Conservation (phyloP, 2,888 invertebrate genomes). For the Spodoptera exigua region DNA sequence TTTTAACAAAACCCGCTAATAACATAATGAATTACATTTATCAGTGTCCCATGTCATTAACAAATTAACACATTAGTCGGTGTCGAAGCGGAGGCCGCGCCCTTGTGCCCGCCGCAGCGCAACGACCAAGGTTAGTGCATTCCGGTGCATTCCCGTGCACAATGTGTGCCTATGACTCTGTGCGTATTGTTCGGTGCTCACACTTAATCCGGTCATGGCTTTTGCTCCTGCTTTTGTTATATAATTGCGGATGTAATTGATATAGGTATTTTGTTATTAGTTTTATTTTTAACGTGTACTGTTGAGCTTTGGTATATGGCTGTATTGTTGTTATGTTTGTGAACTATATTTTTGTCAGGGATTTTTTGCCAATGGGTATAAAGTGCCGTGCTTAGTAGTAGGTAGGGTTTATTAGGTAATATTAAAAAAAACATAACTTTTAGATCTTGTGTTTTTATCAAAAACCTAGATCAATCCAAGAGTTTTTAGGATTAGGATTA, state of each 20-base stretch:
- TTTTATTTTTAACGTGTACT: not conserved
- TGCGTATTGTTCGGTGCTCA: conserved; percentile 51
- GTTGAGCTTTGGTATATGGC: not conserved
- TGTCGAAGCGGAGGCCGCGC: conserved; percentile 55
- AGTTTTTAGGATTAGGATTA: no score
- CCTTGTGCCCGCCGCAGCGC: conserved; percentile 56
- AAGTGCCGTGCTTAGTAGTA: no score
- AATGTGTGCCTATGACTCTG: conserved; percentile 1
- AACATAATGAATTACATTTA: conserved; percentile 29
- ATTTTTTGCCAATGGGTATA: no score
- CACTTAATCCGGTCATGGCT: conserved; percentile 55
- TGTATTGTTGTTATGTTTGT: no score
- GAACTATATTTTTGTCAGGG: no score
- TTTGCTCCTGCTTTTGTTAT: conserved; percentile 52
- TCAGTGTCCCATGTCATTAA: conserved; percentile 27
- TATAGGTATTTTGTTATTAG: conserved; percentile 19
- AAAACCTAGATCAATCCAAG: no score
- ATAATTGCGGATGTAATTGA: conserved; percentile 44
- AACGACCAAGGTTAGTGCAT: conserved; percentile 49
- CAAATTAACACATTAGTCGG: conserved; percentile 52
- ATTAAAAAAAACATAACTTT: no score
- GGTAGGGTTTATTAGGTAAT: no score
- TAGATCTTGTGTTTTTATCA: no score
- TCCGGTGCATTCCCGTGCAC: conserved; percentile 30
- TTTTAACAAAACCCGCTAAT: no score